These are phyloP conservation scores for Protosalanx chinensis DNA, from an alignment of 2,797 vertebrate genomes.

Conservation along the genomic window DNA sequence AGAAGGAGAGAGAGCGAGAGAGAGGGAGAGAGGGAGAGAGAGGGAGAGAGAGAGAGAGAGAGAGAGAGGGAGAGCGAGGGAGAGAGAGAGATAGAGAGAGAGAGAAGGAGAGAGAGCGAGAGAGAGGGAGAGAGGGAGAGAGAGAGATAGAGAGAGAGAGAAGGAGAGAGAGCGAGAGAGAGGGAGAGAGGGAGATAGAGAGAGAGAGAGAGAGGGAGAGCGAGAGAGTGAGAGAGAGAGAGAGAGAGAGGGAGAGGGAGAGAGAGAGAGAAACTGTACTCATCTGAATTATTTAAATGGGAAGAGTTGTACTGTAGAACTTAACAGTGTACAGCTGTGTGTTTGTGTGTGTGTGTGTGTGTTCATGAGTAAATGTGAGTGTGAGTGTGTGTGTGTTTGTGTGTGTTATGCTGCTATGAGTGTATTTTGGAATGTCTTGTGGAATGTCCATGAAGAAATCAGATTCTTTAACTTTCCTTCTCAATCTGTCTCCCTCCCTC, in stretches of 20 bases:
- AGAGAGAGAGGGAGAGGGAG: slow-evolving; percentile 2
- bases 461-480: slow-evolving; percentile 14
- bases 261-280: slow-evolving; percentile 24
- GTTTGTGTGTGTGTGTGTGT: slow-evolving; percentile 4
- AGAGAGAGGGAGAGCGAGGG: neutral
- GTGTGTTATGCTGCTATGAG: slow-evolving; percentile 59
- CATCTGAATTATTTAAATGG: slow-evolving; percentile 45
- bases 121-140: neutral
- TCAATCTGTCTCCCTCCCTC: slow-evolving; percentile 14
- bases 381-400: no score
- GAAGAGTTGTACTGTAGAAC: slow-evolving; percentile 24
- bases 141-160: neutral
- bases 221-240: neutral
- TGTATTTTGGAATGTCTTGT: slow-evolving; percentile 51
- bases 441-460: slow-evolving; percentile 57
- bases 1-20: no score
- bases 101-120: slow-evolving; percentile 40
- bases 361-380: no score
- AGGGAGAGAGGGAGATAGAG: slow-evolving; percentile 28
- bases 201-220: neutral
- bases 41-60: no score
- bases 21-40: no score
- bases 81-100: neutral
- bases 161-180: neutral
- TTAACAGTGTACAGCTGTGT: neutral